Percentiles rank a stretch among this genome's conserved stretches.
phyloP scores from a whole-genome alignment of 92 coral and sea anemone species.

The Phenganax subtilis region DNA sequence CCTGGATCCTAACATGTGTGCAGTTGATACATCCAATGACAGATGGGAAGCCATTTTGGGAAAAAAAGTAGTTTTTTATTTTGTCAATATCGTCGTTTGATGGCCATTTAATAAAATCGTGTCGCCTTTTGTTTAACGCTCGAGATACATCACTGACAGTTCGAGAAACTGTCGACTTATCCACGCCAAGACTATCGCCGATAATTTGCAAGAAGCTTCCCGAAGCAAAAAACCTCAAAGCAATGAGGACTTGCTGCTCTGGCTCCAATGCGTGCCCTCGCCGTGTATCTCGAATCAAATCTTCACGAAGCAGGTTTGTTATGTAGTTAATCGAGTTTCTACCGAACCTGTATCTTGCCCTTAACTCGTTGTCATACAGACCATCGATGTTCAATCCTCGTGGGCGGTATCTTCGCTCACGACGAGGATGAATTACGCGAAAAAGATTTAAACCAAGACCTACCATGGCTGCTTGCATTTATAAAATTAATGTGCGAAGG shows the following conservation, averaged over 20 bases:
- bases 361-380: neutral
- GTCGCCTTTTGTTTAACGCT: conserved; percentile 14
- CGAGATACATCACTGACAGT: conserved; percentile 15
- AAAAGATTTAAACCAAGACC: neutral
- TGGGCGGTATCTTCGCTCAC: neutral
- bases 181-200: conserved; percentile 49
- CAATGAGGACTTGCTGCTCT: conserved; percentile 2
- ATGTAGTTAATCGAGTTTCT: neutral
- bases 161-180: conserved; percentile 49
- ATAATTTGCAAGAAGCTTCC: conserved; percentile 4
- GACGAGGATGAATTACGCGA: neutral
- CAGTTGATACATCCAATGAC: too few relatives aligned
- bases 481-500: too few relatives aligned
- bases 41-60: neutral
- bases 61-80: neutral
- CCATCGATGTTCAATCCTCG: neutral
- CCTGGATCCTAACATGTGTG: too few relatives aligned
- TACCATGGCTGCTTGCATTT: neutral
- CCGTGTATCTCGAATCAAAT: neutral
- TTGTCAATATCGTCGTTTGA: neutral
- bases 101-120: conserved; percentile 31
- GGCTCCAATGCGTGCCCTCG: neutral
- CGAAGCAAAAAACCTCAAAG: neutral
- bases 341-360: neutral
- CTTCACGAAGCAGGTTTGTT: neutral